Evolutionary conservation across 2,888 invertebrate genomes (phyloP).

Genomic region (Sclerodermus sp.): DNA sequence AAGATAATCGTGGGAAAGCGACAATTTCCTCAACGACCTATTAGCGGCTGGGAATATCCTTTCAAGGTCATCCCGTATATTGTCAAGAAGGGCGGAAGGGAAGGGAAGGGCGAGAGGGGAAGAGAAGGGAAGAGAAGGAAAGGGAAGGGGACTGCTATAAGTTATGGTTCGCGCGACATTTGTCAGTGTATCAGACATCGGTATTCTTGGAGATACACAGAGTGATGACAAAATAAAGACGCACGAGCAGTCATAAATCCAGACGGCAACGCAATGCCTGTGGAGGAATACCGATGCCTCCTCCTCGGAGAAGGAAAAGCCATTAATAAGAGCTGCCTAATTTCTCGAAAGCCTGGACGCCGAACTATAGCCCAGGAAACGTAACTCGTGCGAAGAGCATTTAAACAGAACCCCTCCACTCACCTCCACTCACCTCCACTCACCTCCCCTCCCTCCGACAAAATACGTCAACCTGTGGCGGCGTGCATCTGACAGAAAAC

Average conservation of each 20-base stretch:
- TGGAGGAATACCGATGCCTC: not conserved
- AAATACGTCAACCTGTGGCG: slow-evolving; percentile 34
- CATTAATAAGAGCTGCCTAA: slow-evolving; percentile 34
- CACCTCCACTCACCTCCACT: not conserved
- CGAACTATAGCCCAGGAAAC: slow-evolving; percentile 32
- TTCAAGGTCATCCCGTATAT: no score
- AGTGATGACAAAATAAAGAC: not conserved
- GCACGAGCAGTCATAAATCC: not conserved
- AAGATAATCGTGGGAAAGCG: no score
- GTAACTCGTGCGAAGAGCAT: slow-evolving; percentile 8
- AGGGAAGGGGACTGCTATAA: no score
- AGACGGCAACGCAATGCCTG: not conserved
- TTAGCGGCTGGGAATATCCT: no score
- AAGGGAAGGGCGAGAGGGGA: no score
- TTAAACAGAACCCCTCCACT: not conserved
- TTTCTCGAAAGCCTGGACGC: slow-evolving; percentile 27
- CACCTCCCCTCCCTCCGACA: slow-evolving; percentile 28
- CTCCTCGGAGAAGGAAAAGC: slow-evolving; percentile 7
- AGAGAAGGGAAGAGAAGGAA: no score
- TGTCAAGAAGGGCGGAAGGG: no score
- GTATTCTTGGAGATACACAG: not conserved
- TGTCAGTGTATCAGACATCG: not conserved
- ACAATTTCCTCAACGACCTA: no score
- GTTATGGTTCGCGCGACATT: no score
- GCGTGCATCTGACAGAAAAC: slow-evolving; percentile 34